Evolutionary conservation across 2,113 vertebrate genomes (phyloP).

Genomic region (Aspiorhynchus laticeps): DNA sequence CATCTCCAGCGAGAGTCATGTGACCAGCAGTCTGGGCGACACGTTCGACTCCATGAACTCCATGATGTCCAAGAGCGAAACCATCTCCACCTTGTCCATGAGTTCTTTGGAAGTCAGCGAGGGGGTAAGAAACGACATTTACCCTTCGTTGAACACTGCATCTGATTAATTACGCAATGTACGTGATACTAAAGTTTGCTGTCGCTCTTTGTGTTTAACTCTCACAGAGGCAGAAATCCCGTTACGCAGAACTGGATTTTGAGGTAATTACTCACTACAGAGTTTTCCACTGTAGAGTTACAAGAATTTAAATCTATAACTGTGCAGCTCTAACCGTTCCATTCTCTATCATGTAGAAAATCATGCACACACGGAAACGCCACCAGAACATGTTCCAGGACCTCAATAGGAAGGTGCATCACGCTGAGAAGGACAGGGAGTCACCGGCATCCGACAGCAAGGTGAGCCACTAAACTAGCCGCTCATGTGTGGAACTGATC

Average conservation of each 20-base stretch:
- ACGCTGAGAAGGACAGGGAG: conserved; percentile 92
- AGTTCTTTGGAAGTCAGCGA: conserved; percentile 94
- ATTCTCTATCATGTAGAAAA: conserved; percentile 81
- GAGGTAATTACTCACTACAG: conserved; percentile 81
- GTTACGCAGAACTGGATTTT: conserved; percentile 97
- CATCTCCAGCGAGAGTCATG: conserved; percentile 86
- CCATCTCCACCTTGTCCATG: conserved; percentile 92
- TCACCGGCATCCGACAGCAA: conserved; percentile 90
- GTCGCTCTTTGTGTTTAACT: conserved; percentile 19
- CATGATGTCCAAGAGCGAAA: conserved; percentile 92
- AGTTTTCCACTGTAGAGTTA: too few relatives aligned
- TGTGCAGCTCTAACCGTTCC: background rate
- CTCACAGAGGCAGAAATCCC: conserved; percentile 93
- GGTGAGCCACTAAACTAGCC: conserved; percentile 72
- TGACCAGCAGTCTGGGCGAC: conserved; percentile 90
- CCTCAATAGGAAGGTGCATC: conserved; percentile 95
- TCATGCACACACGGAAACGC: conserved; percentile 98
- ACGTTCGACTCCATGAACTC: conserved; percentile 88
- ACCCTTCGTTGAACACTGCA: background rate
- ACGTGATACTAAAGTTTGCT: background rate
- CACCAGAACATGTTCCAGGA: conserved; percentile 99
- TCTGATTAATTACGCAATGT: background rate
- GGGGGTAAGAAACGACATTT: conserved; percentile 49
- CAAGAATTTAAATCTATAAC: background rate
- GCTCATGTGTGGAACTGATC: background rate